Evolutionary conservation across 2,113 vertebrate genomes (phyloP), one percentile per base, ranked within the genome.

Genomic region (Zosterops hypoxanthus): DNA sequence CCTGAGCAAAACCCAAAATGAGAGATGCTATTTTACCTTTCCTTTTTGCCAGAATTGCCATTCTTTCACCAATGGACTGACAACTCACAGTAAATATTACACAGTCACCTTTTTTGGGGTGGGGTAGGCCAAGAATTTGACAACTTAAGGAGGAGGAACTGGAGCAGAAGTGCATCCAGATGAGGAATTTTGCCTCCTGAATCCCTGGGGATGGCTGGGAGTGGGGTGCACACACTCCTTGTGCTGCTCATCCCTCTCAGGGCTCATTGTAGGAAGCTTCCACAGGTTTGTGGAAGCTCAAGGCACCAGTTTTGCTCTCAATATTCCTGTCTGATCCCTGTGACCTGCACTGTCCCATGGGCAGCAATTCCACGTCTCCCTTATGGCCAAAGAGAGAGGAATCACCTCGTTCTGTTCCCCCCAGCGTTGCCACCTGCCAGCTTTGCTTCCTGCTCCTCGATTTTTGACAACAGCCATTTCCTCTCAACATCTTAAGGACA

Each of bases 391-490:
- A 39, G 61, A 12, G 66, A 60, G 34, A 82, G 50, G n/a, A 94
- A 5, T 22, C 39, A 22, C 61, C 53, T 64, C 39, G 28, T 29
- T 61, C 53, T 63, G 31, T 78, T 57, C 36, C 66, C 86, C 71
- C n/a, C 10, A 14, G 64, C 56, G 6, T 65, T 76, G 52, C 61
- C 57, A 50, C 82, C 71, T 93, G 75, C 57, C 79, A 47, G 7
- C 44, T 93, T 64, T 50, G 29, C 59, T 80, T 79, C 57, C 47
- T 4, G 3, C 39, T 65, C 57, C 57, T 82, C 1, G 1, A 4
- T 82, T 92, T 82, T 65, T 92, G 34, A 63, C 71, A 85, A 88
- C 33, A 86, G n/a, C 66, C 41, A 36, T 86, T 88, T 69, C 72
- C 46, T 94, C 69, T 73, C 78, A 72, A 68, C 24, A 66, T 69